A percentile compares a stretch with the other conserved stretches of the same genome.
phyloP scores from a whole-genome alignment of 2,113 vertebrate species.

The Notothenia coriiceps region DNA sequence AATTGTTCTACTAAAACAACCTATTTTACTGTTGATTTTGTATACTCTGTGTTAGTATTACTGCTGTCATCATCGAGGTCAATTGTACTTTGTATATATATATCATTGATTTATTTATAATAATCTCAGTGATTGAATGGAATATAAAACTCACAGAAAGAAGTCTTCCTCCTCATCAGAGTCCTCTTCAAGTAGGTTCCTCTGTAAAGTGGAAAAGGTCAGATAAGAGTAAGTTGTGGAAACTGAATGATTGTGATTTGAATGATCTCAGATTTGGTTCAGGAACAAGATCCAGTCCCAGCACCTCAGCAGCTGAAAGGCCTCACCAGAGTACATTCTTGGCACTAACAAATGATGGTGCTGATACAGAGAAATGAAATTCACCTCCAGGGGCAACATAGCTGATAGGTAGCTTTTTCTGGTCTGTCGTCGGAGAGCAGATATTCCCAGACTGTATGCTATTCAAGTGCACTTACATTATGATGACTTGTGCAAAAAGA shows the following conservation, averaged over 20 bases:
- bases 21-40: background rate
- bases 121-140: background rate
- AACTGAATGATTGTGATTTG: background rate
- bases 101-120: background rate
- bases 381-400: background rate
- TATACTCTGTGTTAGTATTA: too few relatives aligned
- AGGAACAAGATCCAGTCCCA: background rate
- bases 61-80: too few relatives aligned
- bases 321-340: background rate
- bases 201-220: constrained; percentile 82
- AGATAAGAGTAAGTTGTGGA: background rate
- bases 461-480: background rate
- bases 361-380: background rate
- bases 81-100: background rate
- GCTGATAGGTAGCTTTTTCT: background rate
- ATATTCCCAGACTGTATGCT: background rate
- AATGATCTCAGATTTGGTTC: background rate
- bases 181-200: constrained; percentile 98
- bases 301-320: background rate
- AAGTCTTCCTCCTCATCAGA: constrained; percentile 99
- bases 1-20: background rate
- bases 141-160: constrained; percentile 91
- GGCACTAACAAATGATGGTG: background rate
- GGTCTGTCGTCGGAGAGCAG: background rate
- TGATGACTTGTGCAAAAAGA: constrained; percentile 2